Evolutionary conservation across 2,888 invertebrate species (phyloP).

Genomic region (Aphidius colemani): DNA sequence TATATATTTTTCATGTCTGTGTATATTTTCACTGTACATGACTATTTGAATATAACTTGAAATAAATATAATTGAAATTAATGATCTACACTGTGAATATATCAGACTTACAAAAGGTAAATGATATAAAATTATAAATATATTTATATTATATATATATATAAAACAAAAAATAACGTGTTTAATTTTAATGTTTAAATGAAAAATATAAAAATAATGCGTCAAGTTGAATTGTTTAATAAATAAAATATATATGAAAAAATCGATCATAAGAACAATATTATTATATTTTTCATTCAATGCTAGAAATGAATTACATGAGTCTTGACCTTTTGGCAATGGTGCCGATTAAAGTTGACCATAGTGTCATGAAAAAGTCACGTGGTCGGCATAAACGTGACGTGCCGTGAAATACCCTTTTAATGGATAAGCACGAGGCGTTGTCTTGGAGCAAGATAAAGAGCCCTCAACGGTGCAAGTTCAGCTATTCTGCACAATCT

Average conservation of each 20-base stretch:
- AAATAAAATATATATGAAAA: background rate
- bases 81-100: too few species aligned
- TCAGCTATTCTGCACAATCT: slow-evolving; percentile 16
- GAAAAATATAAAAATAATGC: too few species aligned
- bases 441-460: background rate
- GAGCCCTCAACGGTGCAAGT: too few species aligned
- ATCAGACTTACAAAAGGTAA: too few species aligned
- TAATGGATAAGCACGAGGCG: slow-evolving; percentile 51
- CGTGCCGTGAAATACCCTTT: slow-evolving; percentile 56
- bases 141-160: too few species aligned
- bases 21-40: background rate
- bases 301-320: slow-evolving; percentile 44
- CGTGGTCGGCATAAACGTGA: slow-evolving; percentile 57
- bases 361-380: slow-evolving; percentile 41
- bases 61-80: too few species aligned
- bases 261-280: background rate
- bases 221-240: too few species aligned
- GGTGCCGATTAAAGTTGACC: slow-evolving; percentile 38
- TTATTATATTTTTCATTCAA: slow-evolving; percentile 1
- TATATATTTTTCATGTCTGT: background rate
- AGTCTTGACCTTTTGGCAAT: slow-evolving; percentile 39
- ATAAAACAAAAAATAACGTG: too few species aligned
- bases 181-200: too few species aligned
- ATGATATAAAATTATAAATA: too few species aligned
- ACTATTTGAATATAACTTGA: background rate